These are phyloP conservation scores for Xestia c-nigrum DNA, from an alignment of 2,888 invertebrate species.

Conservation along the genomic window DNA sequence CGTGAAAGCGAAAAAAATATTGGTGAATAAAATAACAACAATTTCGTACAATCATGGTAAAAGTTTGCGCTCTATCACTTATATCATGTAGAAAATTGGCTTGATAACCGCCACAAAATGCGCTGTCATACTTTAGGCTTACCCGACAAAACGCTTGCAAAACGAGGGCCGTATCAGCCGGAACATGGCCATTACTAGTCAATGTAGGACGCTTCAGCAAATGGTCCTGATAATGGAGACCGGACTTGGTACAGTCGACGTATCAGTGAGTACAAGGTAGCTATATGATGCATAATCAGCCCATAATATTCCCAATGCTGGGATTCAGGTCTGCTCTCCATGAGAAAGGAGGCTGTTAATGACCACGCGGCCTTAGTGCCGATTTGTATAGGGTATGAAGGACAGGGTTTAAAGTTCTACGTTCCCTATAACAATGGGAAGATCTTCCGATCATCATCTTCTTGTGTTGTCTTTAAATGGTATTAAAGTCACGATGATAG, in stretches of 20 bases:
- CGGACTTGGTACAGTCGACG: not conserved
- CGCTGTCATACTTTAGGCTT: conserved; percentile 35
- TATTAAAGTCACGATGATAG: not conserved
- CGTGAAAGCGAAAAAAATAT: too few relatives aligned
- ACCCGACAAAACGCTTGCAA: conserved; percentile 38
- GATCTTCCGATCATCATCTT: not conserved
- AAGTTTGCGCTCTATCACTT: not conserved
- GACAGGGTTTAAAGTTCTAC: not conserved
- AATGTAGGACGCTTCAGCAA: conserved; percentile 27
- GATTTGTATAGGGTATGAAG: not conserved
- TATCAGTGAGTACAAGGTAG: not conserved
- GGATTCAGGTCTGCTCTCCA: not conserved
- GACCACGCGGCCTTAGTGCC: not conserved
- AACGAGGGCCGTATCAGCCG: conserved; percentile 44
- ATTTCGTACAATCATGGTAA: not conserved
- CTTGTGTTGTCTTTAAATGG: not conserved
- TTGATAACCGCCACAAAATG: conserved; percentile 25
- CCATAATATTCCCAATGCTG: not conserved
- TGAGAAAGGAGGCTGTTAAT: not conserved
- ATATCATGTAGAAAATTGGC: not conserved
- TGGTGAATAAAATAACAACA: not conserved
- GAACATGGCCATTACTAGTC: conserved; percentile 45
- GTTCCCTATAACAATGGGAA: not conserved
- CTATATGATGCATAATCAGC: not conserved
- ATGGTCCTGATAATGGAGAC: conserved; percentile 24